Conservation (phyloP, 2,888 invertebrate genomes). For the Drepana falcataria region DNA sequence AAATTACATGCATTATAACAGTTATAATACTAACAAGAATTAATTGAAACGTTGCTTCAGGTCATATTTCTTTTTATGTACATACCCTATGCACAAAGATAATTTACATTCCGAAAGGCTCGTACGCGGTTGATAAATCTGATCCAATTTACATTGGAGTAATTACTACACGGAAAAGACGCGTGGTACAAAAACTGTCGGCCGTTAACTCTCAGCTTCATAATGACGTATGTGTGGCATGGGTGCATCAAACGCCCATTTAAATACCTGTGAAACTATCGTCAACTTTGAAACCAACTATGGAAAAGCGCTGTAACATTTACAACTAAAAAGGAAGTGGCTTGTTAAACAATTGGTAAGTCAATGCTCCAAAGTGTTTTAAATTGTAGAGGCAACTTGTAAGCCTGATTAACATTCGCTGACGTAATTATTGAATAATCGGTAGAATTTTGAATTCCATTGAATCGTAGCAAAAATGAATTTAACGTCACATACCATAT, state of each 20-base stretch:
- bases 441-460: neutral
- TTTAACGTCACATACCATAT: neutral
- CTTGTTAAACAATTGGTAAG: neutral
- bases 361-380: neutral
- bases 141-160: conserved; percentile 66
- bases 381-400: neutral
- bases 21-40: neutral
- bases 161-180: conserved; percentile 51
- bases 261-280: conserved; percentile 39
- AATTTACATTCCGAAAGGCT: conserved; percentile 43
- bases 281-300: conserved; percentile 17
- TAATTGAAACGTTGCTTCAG: conserved; percentile 16
- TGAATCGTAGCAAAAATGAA: neutral
- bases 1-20: too few relatives aligned
- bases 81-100: conserved; percentile 16
- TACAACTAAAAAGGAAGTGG: neutral
- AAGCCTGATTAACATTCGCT: neutral
- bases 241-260: conserved; percentile 58
- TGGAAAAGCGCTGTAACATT: conserved; percentile 32
- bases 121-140: conserved; percentile 56
- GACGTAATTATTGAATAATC: neutral
- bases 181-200: conserved; percentile 23
- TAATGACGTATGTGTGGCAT: conserved; percentile 38
- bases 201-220: conserved; percentile 18
- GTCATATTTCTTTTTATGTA: conserved; percentile 11